Evolutionary conservation across 1,140 invertebrate genomes (phyloP).

Genomic region (Drosophila burlai): DNA sequence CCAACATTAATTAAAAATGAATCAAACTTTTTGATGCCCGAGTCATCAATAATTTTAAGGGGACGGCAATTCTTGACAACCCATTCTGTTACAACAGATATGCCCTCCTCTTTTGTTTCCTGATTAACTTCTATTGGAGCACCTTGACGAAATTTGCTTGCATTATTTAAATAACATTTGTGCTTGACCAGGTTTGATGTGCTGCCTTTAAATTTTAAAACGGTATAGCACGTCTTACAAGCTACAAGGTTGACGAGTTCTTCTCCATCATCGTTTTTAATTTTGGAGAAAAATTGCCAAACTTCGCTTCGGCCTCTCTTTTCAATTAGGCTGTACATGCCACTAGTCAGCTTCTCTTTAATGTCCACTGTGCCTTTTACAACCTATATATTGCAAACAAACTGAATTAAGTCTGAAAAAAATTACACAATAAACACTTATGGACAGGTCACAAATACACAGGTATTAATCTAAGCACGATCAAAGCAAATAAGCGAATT

Average conservation of each 20-base stretch:
- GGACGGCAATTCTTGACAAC: neutral
- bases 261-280: constrained; percentile 13
- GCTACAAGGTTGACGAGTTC: neutral
- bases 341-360: neutral
- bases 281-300: constrained; percentile 13
- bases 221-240: neutral
- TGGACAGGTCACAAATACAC: neutral
- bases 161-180: no score
- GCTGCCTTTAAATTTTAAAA: constrained; percentile 2
- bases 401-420: no score
- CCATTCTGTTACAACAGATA: constrained; percentile 2
- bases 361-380: no score
- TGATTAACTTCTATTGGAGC: constrained; percentile 2
- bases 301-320: constrained; percentile 8
- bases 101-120: neutral
- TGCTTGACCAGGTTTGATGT: constrained; percentile 4
- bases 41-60: constrained; percentile 1
- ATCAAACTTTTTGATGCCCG: neutral
- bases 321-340: constrained; percentile 7
- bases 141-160: constrained; percentile 2
- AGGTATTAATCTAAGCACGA: neutral
- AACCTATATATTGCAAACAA: no score
- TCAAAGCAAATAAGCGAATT: neutral
- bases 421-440: neutral
- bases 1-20: constrained; percentile 2